Base-by-base conservation (phyloP, 2,888 invertebrate genomes). In the Trachelus troglodyta region DNA sequence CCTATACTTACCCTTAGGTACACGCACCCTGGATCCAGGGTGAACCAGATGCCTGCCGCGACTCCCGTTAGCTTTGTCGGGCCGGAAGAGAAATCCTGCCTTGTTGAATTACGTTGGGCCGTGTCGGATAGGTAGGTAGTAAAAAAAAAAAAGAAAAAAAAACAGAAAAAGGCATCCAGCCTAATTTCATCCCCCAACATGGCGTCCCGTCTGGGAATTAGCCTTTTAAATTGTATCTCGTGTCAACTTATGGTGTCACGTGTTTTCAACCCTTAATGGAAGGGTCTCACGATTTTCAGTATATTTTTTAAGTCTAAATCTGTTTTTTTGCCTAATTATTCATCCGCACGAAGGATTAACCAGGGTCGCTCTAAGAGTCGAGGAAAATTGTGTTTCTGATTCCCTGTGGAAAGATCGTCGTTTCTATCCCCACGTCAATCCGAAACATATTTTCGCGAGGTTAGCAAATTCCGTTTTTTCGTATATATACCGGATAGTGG, bases 201-300 rank as follows among this genome's bases (percentile, higher is more conserved):
- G 84, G 85, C 85, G 83, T 86, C 85, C 84, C 85, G 87, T 83
- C 85, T 83, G 86, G 83, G 87, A 90, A 91, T 90, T 90, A 91
- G 90, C 89, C 90, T 91, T 91, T 91, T 90, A 90, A 91, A 91
- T 91, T 91, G 91, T 84, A 87, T 85, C 87, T 88, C 69, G 69
- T 30, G 69, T 69, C 30, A 30, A 69, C n/a, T 23, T 40, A 40
- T 6, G 40, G 40, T 40, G 40, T 40, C 40, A 40, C 40, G 40
- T 40, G 40, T 15, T 40, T 40, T 40, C 40, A 40, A 15, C 40
- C 40, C 40, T 40, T 15, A 40, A 40, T 6, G 12, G 4, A 37
- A 37, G 37, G 12, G 3, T 12, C 37, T 15, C 12, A 37, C 37
- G 37, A 37, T 37, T 37, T 15, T 15, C 40, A 40, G 12, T 15